A percentile compares a stretch with the other conserved stretches of the same genome.
Conservation (phyloP, 2,113 vertebrate genomes). For the Siniperca chuatsi region DNA sequence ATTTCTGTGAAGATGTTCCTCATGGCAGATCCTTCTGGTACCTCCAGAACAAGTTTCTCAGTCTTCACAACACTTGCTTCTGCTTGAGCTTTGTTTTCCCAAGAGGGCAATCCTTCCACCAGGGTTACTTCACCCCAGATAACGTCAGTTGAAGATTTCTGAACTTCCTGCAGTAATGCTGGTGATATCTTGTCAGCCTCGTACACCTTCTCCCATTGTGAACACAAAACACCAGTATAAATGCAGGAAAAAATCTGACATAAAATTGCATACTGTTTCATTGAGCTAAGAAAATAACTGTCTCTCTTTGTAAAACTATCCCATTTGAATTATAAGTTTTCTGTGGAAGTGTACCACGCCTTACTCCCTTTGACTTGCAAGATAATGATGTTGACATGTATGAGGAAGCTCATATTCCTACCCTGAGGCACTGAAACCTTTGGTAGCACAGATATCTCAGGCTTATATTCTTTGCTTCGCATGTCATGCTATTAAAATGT, state of each 20-base stretch:
- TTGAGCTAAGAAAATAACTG: background rate
- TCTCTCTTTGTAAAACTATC: background rate
- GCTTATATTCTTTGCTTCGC: background rate
- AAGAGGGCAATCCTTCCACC: background rate
- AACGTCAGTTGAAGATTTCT: background rate
- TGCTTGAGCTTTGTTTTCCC: conserved; percentile 6
- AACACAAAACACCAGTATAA: conserved; percentile 1
- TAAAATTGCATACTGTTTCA: background rate
- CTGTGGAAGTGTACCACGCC: background rate
- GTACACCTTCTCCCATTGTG: conserved; percentile 3
- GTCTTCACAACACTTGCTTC: background rate
- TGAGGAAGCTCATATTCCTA: conserved; percentile 11
- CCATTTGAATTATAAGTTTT: background rate
- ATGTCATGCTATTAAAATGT: background rate
- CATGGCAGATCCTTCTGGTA: conserved; percentile 50
- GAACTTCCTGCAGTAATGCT: conserved; percentile 8
- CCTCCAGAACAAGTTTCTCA: conserved; percentile 26
- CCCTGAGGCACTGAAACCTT: conserved; percentile 11
- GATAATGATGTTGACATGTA: background rate
- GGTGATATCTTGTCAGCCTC: background rate
- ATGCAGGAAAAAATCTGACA: background rate
- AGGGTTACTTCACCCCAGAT: background rate
- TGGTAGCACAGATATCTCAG: background rate
- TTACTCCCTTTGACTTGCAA: background rate
- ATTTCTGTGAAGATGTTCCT: conserved; percentile 69